phyloP scores from a whole-genome alignment of 1,140 invertebrate genomes.

The Panonychus citri region DNA sequence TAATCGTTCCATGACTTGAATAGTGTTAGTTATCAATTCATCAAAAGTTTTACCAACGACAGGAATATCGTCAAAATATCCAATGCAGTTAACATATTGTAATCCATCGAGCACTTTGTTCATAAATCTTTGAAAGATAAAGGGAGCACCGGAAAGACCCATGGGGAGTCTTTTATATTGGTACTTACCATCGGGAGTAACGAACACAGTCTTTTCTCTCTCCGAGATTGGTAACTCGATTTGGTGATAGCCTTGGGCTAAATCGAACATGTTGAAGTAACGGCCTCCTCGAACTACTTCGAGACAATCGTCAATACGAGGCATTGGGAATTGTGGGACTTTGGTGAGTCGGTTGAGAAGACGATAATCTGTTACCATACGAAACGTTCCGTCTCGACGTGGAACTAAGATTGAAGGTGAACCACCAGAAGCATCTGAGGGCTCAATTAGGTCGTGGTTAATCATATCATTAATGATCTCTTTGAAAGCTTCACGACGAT shows the following conservation, averaged over 20 bases:
- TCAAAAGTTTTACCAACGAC: constrained; percentile 7
- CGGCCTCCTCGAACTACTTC: constrained; percentile 18
- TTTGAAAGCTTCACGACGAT: too few relatives aligned
- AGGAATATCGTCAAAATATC: constrained; percentile 1
- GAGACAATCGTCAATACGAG: constrained; percentile 22
- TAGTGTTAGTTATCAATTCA: constrained; percentile 2
- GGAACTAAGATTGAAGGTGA: too few relatives aligned
- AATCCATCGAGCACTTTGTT: constrained; percentile 7
- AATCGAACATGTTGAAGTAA: constrained; percentile 25
- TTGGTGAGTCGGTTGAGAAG: constrained; percentile 23
- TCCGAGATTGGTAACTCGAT: constrained; percentile 19
- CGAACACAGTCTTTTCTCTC: constrained; percentile 25
- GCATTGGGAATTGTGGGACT: constrained; percentile 28
- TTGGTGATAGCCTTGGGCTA: constrained; percentile 25
- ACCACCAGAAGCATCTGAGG: too few relatives aligned
- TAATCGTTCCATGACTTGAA: constrained; percentile 1
- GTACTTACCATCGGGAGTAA: constrained; percentile 8
- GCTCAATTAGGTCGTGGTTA: too few relatives aligned
- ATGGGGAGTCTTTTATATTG: constrained; percentile 15
- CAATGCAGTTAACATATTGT: neutral
- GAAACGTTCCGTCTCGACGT: neutral
- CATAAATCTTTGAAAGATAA: constrained; percentile 17
- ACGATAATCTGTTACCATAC: constrained; percentile 23
- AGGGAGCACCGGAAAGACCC: constrained; percentile 12
- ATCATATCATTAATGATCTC: too few relatives aligned